Evolutionary conservation across 1,140 invertebrate species (phyloP), one percentile per base, ranked within the genome.

Genomic region (Aphidius gifuensis): DNA sequence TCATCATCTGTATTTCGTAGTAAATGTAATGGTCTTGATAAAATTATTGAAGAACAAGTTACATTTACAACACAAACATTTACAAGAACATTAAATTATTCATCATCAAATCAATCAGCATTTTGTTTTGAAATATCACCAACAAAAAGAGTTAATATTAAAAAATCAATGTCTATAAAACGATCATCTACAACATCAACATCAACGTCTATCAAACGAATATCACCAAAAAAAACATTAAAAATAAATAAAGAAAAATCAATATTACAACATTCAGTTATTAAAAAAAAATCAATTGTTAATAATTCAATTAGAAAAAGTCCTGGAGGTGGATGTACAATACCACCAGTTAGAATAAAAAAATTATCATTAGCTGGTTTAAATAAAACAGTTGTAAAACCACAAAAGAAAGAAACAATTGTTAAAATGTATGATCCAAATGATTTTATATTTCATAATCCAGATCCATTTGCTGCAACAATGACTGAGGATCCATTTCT

Each of bases 401-500:
- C 57, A 6, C 11, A 58, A n/a, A 23, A 16, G 39, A 53, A 64
- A 55, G 69, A 73, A 60, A 62, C 61, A 45, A 69, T 58, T 57
- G 50, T 68, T 0, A 75, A 70, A 50, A 62, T 74, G 45, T 66
- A 71, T 57, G 67, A 75, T 64, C 71, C 68, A 51, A 71, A 74
- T 62, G 69, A 75, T 59, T 68, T 72, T 57, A 63, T 75, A 53
- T 73, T 71, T 42, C 80, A 79, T 16, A 78, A 84, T 74, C 80
- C 82, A 6, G 84, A 87, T 82, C 85, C 82, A 61, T 86, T 80
- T 80, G 82, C 82, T 9, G 82, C 86, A 5, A 86, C 84, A 4
- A 85, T 83, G 32, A 87, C 85, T 5, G 75, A 85, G 11, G 87
- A 90, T 80, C 90, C 89, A 6, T 91, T 91, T 68, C 64, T 78